Evolutionary conservation across 2,113 vertebrate genomes (phyloP).

Genomic region (Climacteris rufus): DNA sequence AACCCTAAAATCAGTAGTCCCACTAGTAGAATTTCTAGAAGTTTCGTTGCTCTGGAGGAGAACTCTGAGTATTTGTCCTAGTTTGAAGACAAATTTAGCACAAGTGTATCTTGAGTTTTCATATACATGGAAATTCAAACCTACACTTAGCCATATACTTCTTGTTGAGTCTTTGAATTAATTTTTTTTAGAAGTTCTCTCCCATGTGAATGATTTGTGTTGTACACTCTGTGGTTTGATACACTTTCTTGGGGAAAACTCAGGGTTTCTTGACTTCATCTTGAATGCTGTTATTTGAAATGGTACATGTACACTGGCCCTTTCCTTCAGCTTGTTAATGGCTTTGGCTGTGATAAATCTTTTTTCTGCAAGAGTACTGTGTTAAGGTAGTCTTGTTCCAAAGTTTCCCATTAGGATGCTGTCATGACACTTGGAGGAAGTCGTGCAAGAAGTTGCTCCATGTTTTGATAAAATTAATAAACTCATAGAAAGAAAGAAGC

Average conservation of each 20-base stretch:
- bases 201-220: background rate
- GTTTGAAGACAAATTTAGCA: no score
- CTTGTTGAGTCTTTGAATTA: background rate
- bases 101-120: background rate
- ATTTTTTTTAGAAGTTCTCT: background rate
- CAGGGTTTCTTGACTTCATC: background rate
- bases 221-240: background rate
- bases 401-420: background rate
- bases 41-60: background rate
- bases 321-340: background rate
- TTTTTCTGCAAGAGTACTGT: background rate
- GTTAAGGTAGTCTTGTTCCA: background rate
- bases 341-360: background rate
- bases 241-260: background rate
- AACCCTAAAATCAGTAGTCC: background rate
- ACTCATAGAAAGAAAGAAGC: background rate
- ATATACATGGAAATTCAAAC: background rate
- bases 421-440: background rate
- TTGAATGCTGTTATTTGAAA: background rate
- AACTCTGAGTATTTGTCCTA: background rate
- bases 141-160: background rate
- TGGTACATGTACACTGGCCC: background rate
- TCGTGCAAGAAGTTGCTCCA: background rate
- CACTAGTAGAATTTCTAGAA: background rate
- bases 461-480: background rate